Percentiles rank a stretch among this genome's conserved stretches.
Evolutionary conservation across 2,888 invertebrate genomes (phyloP).

Genomic region (Melieria omissa): DNA sequence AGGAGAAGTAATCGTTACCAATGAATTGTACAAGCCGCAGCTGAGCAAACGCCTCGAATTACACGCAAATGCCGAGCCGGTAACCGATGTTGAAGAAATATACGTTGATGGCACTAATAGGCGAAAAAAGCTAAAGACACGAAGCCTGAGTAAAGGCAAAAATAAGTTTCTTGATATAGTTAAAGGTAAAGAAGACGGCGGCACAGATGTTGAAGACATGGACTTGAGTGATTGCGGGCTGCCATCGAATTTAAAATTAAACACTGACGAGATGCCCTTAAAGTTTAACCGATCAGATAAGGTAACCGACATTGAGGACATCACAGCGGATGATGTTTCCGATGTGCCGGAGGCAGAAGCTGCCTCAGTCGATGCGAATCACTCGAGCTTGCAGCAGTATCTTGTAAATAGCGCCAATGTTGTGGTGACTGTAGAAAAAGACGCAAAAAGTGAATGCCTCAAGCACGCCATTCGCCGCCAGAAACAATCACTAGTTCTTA

Average conservation of each 20-base stretch:
- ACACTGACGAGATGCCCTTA: slow-evolving; percentile 25
- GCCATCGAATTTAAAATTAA: slow-evolving; percentile 37
- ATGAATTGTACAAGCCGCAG: slow-evolving; percentile 57
- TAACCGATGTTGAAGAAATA: slow-evolving; percentile 69
- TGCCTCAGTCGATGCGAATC: slow-evolving; percentile 40
- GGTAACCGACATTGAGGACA: slow-evolving; percentile 67
- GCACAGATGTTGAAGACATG: slow-evolving; percentile 67
- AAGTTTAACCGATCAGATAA: slow-evolving; percentile 40
- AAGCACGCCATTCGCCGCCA: slow-evolving; percentile 36
- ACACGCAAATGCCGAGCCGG: slow-evolving; percentile 59
- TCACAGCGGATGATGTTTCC: slow-evolving; percentile 65
- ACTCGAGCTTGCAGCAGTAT: slow-evolving; percentile 44
- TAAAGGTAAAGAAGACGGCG: slow-evolving; percentile 47
- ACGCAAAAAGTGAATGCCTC: slow-evolving; percentile 21
- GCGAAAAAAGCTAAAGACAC: slow-evolving; percentile 61
- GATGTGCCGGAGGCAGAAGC: slow-evolving; percentile 49
- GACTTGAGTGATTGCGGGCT: slow-evolving; percentile 62
- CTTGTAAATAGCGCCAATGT: slow-evolving; percentile 45
- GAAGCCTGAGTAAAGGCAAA: slow-evolving; percentile 58
- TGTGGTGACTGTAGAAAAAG: slow-evolving; percentile 39
- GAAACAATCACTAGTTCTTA: not conserved
- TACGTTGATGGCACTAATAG: slow-evolving; percentile 59
- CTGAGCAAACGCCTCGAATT: slow-evolving; percentile 57
- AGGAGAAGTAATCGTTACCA: slow-evolving; percentile 56
- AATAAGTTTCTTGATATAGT: slow-evolving; percentile 53